Evolutionary conservation across 2,888 invertebrate species (phyloP).

Genomic region (Drosophila kuntzei): DNA sequence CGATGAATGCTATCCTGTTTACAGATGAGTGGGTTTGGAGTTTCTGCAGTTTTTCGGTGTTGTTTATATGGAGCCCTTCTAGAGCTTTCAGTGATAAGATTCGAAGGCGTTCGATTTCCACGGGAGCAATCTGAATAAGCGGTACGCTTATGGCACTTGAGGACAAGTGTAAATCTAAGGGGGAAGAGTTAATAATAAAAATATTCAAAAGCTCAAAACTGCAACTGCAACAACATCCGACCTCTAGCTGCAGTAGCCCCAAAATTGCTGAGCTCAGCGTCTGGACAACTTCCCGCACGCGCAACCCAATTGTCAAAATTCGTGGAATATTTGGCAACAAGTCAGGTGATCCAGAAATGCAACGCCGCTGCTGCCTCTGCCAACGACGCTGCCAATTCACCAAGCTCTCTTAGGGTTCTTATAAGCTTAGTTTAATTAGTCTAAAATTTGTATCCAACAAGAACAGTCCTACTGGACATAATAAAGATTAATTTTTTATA

Average conservation of each 20-base stretch:
- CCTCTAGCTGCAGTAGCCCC: neutral
- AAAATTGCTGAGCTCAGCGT: neutral
- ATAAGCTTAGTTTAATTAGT: neutral
- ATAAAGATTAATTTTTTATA: neutral
- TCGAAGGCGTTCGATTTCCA: neutral
- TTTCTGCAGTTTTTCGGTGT: neutral
- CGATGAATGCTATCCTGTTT: constrained; percentile 1
- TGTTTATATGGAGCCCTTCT: neutral
- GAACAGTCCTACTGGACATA: neutral
- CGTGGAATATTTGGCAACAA: too few relatives aligned
- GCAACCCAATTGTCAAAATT: neutral
- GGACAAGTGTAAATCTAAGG: too few relatives aligned
- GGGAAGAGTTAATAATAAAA: too few relatives aligned
- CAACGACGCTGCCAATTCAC: neutral
- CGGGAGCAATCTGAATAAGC: constrained; percentile 1
- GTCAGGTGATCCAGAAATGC: neutral
- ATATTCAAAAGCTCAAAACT: neutral
- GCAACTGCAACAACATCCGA: neutral
- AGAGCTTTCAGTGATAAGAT: neutral
- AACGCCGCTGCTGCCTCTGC: neutral
- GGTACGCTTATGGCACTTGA: too few relatives aligned
- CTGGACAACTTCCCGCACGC: constrained; percentile 1
- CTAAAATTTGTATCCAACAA: neutral
- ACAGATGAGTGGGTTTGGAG: neutral
- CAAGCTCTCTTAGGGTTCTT: neutral